These are phyloP conservation scores for Eupristina koningsbergeri DNA, from an alignment of 1,140 invertebrate genomes.

Conservation along the genomic window DNA sequence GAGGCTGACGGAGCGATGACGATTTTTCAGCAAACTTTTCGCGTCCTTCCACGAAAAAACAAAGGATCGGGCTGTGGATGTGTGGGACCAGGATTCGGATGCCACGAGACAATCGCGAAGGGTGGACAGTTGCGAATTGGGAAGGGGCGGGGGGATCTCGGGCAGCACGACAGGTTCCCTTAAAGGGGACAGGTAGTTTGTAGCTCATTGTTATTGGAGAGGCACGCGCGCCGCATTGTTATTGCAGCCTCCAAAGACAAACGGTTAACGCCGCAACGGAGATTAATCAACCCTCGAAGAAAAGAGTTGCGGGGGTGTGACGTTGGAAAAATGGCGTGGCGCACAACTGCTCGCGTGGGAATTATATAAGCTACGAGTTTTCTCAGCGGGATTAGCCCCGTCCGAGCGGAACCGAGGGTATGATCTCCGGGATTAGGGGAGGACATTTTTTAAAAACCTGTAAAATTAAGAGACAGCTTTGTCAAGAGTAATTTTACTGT, in stretches of 20 bases:
- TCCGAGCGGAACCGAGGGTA: not conserved
- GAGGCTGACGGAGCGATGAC: conserved; percentile 57
- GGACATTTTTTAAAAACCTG: not conserved
- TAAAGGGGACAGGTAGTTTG: not conserved
- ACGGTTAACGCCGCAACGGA: not conserved
- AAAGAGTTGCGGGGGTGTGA: not conserved
- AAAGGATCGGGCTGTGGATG: not conserved
- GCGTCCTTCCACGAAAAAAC: not conserved
- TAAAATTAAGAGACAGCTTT: not conserved
- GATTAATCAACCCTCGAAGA: not conserved
- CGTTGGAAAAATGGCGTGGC: not conserved
- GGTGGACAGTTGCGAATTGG: not conserved
- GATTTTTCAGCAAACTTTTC: conserved; percentile 36
- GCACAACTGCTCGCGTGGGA: too few species aligned
- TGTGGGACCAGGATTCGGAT: not conserved
- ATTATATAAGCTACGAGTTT: not conserved
- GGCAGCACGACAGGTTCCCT: not conserved
- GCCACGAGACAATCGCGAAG: not conserved
- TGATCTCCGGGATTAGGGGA: not conserved
- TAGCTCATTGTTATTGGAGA: not conserved
- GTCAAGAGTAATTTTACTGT: conserved; percentile 9
- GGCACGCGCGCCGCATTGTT: not conserved
- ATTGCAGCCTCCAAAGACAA: not conserved
- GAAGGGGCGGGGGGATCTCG: too few species aligned
- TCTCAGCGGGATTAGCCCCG: not conserved